Evolutionary conservation across 1,140 invertebrate species (phyloP), one percentile per base, ranked within the genome.

Genomic region (Formica exsecta): DNA sequence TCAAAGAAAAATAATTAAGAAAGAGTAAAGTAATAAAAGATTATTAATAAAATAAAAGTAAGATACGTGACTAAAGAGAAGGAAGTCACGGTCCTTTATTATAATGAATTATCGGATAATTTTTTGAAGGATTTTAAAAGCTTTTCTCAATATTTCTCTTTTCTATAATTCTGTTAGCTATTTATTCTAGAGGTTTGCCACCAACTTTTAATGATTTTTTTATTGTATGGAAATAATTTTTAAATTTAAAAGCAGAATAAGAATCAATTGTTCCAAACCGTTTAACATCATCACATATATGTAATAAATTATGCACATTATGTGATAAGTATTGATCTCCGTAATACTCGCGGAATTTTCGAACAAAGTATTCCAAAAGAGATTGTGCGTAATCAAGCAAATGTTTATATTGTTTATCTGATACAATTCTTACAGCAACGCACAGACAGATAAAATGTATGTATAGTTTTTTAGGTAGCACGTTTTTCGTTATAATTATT

Each of bases 351-450:
- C 62, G 11, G 25, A 65, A 32, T 19, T 65, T 65, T 65, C 13
- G 4, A 65, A 65, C 29, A 36, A 65, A 65, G 11, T n/a, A 65
- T 65, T 65, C 64, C 41, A 66, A 38, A 66, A 38, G 16, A 66
- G 32, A 38, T 66, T 66, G 64, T 66, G 64, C 64, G 19, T 66
- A 66, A 66, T 38, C 19, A 66, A 66, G 7, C 32, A 41, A 7
- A n/a, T 66, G 19, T 19, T 66, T 66, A 66, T 41, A 66, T 9
- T 66, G 32, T 36, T 66, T 66, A 66, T 66, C 64, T 36, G 64
- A 66, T 66, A 66, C 19, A 66, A 66, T 66, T 66, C 36, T 66
- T 66, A 66, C 36, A 66, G 64, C 64, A 66, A 66, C 64, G 8
- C 36, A 41, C 8, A 66, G 36, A 66, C 64, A 66, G 19, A 2